Base-by-base conservation (phyloP, 2,888 invertebrate genomes). In the Eumacrocentrus americanus region DNA sequence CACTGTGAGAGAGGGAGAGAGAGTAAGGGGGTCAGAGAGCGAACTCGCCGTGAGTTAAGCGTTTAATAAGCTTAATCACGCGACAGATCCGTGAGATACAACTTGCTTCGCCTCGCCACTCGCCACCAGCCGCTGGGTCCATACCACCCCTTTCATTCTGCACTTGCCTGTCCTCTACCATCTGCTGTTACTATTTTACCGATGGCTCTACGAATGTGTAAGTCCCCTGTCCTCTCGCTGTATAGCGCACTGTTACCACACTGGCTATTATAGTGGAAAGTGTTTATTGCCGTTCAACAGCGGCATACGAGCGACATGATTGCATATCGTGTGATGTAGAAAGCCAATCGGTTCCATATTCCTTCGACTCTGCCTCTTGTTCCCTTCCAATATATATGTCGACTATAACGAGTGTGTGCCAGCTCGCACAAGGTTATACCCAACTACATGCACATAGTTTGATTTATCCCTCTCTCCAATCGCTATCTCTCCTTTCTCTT, bases 41-140 rank as follows among this genome's bases (percentile, higher is more conserved):
- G 73, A 75, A 73, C 68, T 70, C 71, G 65, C 72, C 53, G 73
- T 80, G 80, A 80, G 80, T 80, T 80, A 80, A 79, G 79, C 79
- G 79, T 80, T 80, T 80, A 80, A 80, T 80, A 80, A 80, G 79
- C 80, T 80, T 80, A 80, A 80, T 80, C 80, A 79, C 77, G 75
- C 77, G 79, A 80, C 79, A 79, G 80, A 80, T 80, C 79, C 75
- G 78, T 80, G 80, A 80, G 80, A 80, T 80, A 79, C 78, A 80
- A 78, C 78, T 80, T 79, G 77, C 78, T 79, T 80, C 76, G 76
- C 74, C 67, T 72, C 72, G n/a, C n/a, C n/a, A n/a, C n/a, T n/a
- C n/a, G 73, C 73, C 70, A 68, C 71, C 70, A 69, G 56, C 64
- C 61, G 50, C 57, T 58, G 44, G 47, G 63, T 53, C 55, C 62